Percentiles rank a stretch among this genome's conserved stretches.
phyloP scores from a whole-genome alignment of 2,797 vertebrate genomes.

The Euphonia xanthogaster region DNA sequence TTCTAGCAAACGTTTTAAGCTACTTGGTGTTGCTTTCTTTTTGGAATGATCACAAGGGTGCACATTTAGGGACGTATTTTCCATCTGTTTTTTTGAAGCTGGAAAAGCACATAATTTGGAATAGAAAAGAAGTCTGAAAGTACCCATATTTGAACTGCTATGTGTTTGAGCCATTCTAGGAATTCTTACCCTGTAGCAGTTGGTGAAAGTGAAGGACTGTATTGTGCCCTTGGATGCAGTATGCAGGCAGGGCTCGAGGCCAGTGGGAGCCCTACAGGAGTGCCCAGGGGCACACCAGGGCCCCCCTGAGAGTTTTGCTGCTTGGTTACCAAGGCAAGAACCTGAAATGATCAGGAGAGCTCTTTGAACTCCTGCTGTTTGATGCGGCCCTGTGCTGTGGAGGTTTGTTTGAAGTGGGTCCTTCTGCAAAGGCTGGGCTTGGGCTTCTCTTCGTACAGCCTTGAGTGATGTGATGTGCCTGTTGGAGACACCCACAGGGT shows the following conservation, averaged over 20 bases:
- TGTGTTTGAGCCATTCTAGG: slow-evolving; percentile 41
- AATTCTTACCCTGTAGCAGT: slow-evolving; percentile 19
- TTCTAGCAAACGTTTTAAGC: slow-evolving; percentile 62
- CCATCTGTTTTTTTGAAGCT: slow-evolving; percentile 66
- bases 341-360: background rate
- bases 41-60: slow-evolving; percentile 68
- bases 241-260: background rate
- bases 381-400: rapidly evolving
- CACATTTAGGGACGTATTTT: slow-evolving; percentile 52
- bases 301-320: background rate
- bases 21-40: slow-evolving; percentile 61
- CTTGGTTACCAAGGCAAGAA: background rate
- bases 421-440: background rate
- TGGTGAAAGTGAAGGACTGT: slow-evolving; percentile 1
- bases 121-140: slow-evolving; percentile 52
- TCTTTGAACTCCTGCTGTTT: background rate
- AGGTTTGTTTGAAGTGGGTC: background rate
- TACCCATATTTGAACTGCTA: slow-evolving; percentile 31
- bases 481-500: background rate
- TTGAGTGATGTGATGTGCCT: background rate
- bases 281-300: background rate
- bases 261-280: background rate
- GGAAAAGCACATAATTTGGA: slow-evolving; percentile 56
- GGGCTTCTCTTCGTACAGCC: background rate
- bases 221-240: slow-evolving; percentile 6